Evolutionary conservation across 2,797 vertebrate genomes (phyloP).

Genomic region (Sebastes goodei): DNA sequence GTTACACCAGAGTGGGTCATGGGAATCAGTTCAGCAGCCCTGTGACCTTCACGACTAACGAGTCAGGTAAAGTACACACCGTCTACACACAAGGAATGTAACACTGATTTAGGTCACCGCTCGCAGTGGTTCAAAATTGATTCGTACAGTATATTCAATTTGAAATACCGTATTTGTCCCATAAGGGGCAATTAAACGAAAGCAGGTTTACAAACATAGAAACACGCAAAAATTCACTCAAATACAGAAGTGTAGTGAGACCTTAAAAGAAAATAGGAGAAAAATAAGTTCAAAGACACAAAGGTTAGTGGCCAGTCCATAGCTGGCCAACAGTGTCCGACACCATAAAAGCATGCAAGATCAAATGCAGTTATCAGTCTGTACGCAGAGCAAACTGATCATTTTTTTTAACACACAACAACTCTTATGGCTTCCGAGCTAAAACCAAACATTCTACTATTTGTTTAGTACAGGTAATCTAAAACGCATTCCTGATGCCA

Average conservation of each 20-base stretch:
- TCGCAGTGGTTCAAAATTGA: not conserved
- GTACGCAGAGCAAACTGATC: not conserved
- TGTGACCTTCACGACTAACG: conserved; percentile 90
- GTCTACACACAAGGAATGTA: not conserved
- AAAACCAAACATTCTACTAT: not conserved
- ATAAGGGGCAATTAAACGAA: not conserved
- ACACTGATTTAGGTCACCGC: not conserved
- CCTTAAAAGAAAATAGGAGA: not conserved
- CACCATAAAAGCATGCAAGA: not conserved
- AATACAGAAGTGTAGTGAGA: not conserved
- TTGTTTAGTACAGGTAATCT: not conserved
- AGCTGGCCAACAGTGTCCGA: not conserved
- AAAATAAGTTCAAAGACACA: not conserved
- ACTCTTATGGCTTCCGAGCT: not conserved
- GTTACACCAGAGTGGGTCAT: conserved; percentile 93
- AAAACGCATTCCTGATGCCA: not conserved
- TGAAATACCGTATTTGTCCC: not conserved
- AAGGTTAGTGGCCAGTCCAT: not conserved
- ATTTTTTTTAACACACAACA: not conserved
- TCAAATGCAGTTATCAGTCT: not conserved
- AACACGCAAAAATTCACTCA: not conserved
- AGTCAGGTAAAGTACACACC: conserved; percentile 86
- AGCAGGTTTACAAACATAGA: too few relatives aligned
- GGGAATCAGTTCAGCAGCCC: conserved; percentile 92
- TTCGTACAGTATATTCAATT: not conserved